Conservation (phyloP, 2,888 invertebrate species). For the Nephrotoma flavescens region DNA sequence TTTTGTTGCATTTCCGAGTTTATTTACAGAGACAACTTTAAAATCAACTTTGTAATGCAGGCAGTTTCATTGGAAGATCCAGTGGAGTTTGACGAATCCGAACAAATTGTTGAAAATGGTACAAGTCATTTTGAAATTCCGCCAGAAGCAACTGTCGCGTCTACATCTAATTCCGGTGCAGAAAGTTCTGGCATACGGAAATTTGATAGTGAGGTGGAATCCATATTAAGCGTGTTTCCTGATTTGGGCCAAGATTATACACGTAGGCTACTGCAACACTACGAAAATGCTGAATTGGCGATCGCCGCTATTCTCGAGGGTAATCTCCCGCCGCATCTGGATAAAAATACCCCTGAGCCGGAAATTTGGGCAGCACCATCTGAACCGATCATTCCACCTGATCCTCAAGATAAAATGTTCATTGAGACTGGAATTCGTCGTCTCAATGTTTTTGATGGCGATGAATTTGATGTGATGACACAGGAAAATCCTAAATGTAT, state of each 20-base stretch:
- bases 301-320: conserved; percentile 71
- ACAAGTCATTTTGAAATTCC: not conserved
- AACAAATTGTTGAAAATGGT: not conserved
- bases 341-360: not conserved
- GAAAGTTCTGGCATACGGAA: conserved; percentile 14
- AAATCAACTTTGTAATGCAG: conserved; percentile 20
- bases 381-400: conserved; percentile 48
- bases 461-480: conserved; percentile 62
- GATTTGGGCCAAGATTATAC: conserved; percentile 65
- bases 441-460: conserved; percentile 56
- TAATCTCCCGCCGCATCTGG: conserved; percentile 29
- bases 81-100: not conserved
- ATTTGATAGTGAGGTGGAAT: conserved; percentile 30
- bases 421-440: conserved; percentile 41
- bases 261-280: conserved; percentile 59
- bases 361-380: conserved; percentile 32
- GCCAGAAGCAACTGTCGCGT: not conserved
- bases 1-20: not conserved
- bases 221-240: conserved; percentile 47
- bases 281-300: conserved; percentile 58
- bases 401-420: conserved; percentile 38
- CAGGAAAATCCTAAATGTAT: conserved; percentile 38
- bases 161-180: conserved; percentile 5
- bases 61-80: conserved; percentile 11
- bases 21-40: conserved; percentile 9